Base-by-base conservation (phyloP, 2,888 invertebrate genomes). In the Andrena trimmerana region DNA sequence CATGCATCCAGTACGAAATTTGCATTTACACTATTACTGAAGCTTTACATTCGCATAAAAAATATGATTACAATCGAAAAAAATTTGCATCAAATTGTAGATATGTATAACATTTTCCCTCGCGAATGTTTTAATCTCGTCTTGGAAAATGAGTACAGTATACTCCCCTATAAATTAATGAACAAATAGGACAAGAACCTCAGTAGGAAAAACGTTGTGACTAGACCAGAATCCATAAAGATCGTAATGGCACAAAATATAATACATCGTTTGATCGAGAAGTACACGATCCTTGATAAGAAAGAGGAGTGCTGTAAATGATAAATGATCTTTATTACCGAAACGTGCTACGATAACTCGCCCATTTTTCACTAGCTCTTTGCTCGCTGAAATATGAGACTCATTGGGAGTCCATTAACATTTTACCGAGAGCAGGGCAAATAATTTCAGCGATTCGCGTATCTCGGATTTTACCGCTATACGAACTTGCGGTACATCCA, bases 391-490 rank as follows among this genome's bases (percentile, higher is more conserved):
- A 33, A 27, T 27, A 36, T n/a, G 52, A 24, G n/a, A 16, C 6
- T 42, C 10, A 31, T 48, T 20, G 13, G 5, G n/a, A 4, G 57
- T 33, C 16, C 29, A 76, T 76, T 72, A 81, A 79, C 24, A 54
- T 65, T 54, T 52, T 24, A 36, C 27, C 42, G 50, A 59, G 36
- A 66, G 16, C 20, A 52, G 24, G 6, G 27, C 48, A 63, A 48
- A 60, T 70, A 57, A 70, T 68, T 48, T 57, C 52, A 27, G 24
- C 24, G 74, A 75, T 68, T 72, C 16, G 10, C 29, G 33, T 70
- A 36, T 57, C 24, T 29, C 29, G 33, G 54, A 83, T 69, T 57
- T 57, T 63, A 76, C n/a, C 50, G 67, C 71, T 70, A 29, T 29
- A 10, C 48, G 54, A 67, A 33, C 36, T 85, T 72, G 31, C 48